Evolutionary conservation across 2,113 vertebrate species (phyloP), one percentile per base, ranked within the genome.

Genomic region (Onychostruthus taczanowskii): DNA sequence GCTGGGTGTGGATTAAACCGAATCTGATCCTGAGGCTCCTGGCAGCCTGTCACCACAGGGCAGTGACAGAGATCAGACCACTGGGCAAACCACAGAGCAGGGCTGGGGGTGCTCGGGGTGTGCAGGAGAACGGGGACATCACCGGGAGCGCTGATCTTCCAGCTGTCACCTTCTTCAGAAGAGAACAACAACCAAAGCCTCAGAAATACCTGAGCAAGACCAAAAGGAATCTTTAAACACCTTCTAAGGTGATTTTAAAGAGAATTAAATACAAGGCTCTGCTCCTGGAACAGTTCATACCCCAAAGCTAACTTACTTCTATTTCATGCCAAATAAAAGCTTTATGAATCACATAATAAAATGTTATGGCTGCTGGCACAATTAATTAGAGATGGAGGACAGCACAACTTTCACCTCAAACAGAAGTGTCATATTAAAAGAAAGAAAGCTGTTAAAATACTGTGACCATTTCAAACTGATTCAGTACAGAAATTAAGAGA

Each of bases 341-440:
- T 79, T 94, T 89, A 96, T 96, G 96, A 97, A 97, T 95, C 94
- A 96, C 70, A 44, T 73, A 95, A 95, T 96, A 95, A 97, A 98
- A 96, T 50, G 83, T 86, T 95, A 96, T 89, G 94, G 95, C 89
- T 62, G 16, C 93, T 95, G 95, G 92, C 94, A 96, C 86, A 97
- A 97, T 96, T 97, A 97, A 95, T 97, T 97, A 97, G 94, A 97
- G 74, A 80, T 55, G 62, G 84, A 96, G 83, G 78, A 15, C 19
- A 97, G 86, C 89, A 89, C 55, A 94, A 97, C 91, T 91, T 96
- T 95, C 91, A 97, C 90, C 93, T 94, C 74, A 97, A 90, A 97
- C 74, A 90, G 59, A 84, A 91, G 37, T 73, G 81, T 78, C 80
- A 81, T 63, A 63, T 72, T 87, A 95, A 82, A 94, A 94, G 77